Evolutionary conservation across 2,888 invertebrate genomes (phyloP).

Genomic region (Coenonympha arcania): DNA sequence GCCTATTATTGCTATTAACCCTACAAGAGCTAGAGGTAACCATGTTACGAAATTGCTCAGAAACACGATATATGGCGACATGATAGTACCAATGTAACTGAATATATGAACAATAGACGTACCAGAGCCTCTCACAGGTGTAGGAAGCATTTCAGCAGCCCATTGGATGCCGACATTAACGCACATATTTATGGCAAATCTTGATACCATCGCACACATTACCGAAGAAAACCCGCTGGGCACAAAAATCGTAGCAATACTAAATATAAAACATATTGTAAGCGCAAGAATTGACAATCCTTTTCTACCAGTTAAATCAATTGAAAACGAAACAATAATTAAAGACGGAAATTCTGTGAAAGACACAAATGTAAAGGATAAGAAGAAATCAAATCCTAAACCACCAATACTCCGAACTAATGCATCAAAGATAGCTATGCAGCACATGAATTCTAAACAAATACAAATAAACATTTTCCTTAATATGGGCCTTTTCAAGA

Average conservation of each 20-base stretch:
- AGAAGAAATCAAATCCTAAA: constrained; percentile 49
- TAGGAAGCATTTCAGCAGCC: constrained; percentile 55
- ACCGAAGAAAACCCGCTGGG: constrained; percentile 45
- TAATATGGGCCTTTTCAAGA: constrained; percentile 42
- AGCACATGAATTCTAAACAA: constrained; percentile 45
- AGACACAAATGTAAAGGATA: constrained; percentile 53
- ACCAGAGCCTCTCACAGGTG: constrained; percentile 50
- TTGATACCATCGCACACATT: constrained; percentile 47
- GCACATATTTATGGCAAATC: constrained; percentile 51
- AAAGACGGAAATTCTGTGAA: constrained; percentile 55
- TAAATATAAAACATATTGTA: constrained; percentile 37
- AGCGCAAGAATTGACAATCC: constrained; percentile 38
- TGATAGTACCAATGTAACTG: constrained; percentile 38
- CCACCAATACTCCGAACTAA: constrained; percentile 49
- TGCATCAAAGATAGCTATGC: constrained; percentile 46
- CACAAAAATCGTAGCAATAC: constrained; percentile 42
- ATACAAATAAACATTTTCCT: constrained; percentile 43
- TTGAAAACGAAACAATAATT: constrained; percentile 43
- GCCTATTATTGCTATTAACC: constrained; percentile 35
- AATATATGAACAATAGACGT: constrained; percentile 50
- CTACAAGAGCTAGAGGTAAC: constrained; percentile 49
- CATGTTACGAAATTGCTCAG: constrained; percentile 41
- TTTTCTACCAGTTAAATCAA: constrained; percentile 51
- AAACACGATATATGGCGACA: constrained; percentile 57
- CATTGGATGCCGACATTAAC: constrained; percentile 46